These are phyloP conservation scores for Dipodomys stephensi DNA, from an alignment of 2,113 vertebrate genomes.

Conservation along the genomic window DNA sequence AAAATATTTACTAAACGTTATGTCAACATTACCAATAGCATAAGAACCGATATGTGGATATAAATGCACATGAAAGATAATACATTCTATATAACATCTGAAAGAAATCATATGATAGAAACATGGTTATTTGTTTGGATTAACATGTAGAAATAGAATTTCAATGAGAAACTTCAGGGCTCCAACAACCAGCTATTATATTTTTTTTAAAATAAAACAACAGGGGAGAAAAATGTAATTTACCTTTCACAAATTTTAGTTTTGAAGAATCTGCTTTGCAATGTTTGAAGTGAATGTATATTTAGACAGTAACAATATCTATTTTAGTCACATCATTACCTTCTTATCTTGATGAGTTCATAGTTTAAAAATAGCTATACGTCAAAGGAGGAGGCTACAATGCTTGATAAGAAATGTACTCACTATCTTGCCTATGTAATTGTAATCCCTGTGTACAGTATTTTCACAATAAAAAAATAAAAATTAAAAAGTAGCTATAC, in stretches of 20 bases:
- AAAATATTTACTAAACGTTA: background rate
- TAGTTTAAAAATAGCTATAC: background rate
- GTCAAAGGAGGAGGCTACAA: too few species aligned
- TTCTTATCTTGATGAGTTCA: conserved; percentile 17
- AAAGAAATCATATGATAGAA: background rate
- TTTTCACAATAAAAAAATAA: too few species aligned
- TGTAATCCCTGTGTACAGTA: too few species aligned
- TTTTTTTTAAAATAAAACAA: conserved; percentile 45
- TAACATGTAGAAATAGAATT: conserved; percentile 25
- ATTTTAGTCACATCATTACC: conserved; percentile 4
- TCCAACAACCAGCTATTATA: background rate
- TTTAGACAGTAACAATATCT: background rate
- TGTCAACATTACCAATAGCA: conserved; percentile 7
- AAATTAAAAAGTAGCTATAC: background rate
- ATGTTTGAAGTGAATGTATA: background rate
- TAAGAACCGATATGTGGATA: background rate
- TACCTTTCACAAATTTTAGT: background rate
- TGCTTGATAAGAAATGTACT: too few species aligned
- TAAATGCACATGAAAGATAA: conserved; percentile 11
- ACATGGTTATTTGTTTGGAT: background rate
- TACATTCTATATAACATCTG: background rate
- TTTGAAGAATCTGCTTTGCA: background rate
- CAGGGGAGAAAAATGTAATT: background rate
- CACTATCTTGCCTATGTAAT: too few species aligned
- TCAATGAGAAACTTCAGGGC: background rate